Base-by-base conservation (phyloP, 2,113 vertebrate genomes). In the Cinclus cinclus region DNA sequence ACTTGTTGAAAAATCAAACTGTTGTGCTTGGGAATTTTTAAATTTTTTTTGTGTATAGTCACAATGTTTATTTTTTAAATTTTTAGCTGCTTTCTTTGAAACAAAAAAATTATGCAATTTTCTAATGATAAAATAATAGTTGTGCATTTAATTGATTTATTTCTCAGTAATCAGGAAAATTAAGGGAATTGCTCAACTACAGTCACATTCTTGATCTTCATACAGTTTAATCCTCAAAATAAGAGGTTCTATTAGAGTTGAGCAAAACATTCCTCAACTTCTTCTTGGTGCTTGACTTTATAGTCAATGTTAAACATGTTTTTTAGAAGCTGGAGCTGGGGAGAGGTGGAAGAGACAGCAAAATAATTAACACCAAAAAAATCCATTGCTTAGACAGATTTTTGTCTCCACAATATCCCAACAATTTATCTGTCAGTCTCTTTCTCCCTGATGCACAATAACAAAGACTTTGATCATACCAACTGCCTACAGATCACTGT, bases 301-400 rank as follows among this genome's bases (percentile, higher is more conserved):
- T 42, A 41, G 24, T 44, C 53, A 52, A 19, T 22, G 14, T 67
- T 49, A 67, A 67, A 68, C 10, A 6, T 16, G 13, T 46, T 84
- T 15, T 85, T 88, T 79, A 58, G 46, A 75, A 70, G 16, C 16
- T 21, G 22, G 17, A 20, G 15, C 41, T 68, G 17, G 23, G 49
- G 13, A 56, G 60, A 69, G 17, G 12, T 81, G 7, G 33, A 91
- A 58, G n/a, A 91, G 14, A 63, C n/a, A 39, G 35, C 35, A 68
- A 87, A 94, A 75, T 75, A 86, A 84, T 94, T 83, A 89, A 55
- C 42, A n/a, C 13, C 46, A 73, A 83, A 42, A n/a, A 81, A 89
- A 83, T 67, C 37, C 47, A 15, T 71, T 94, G 44, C 37, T 58
- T 81, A 39, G 39, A 69, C 42, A 83, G 59, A 70, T 83, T 63